These are phyloP conservation scores for Pyrgilauda ruficollis DNA, from an alignment of 2,113 vertebrate genomes.

Conservation along the genomic window DNA sequence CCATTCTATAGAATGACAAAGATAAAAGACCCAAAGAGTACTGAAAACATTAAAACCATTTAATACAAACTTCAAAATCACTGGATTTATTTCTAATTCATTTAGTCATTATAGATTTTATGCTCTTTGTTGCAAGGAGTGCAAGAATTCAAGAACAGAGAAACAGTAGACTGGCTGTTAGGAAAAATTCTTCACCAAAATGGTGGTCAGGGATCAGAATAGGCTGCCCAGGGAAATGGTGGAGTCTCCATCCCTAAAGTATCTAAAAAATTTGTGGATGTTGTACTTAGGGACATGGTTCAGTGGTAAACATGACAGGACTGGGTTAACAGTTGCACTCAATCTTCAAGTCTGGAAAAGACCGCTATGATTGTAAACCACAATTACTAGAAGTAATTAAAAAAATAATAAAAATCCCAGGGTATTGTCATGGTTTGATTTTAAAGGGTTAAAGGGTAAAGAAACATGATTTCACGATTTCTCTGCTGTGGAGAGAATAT, in stretches of 20 bases:
- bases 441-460: background rate
- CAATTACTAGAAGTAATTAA: background rate
- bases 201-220: background rate
- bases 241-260: background rate
- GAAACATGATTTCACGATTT: background rate
- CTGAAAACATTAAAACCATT: constrained; percentile 57
- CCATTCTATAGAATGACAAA: background rate
- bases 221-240: background rate
- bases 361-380: background rate
- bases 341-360: background rate
- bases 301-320: background rate
- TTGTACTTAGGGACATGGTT: background rate
- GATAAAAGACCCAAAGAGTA: constrained; percentile 47
- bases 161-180: background rate
- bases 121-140: constrained; percentile 38
- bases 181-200: background rate
- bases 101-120: background rate
- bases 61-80: constrained; percentile 46
- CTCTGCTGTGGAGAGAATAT: background rate
- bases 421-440: background rate
- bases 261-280: background rate
- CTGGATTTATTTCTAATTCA: constrained; percentile 6
- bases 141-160: constrained; percentile 10
- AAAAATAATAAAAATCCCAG: background rate
- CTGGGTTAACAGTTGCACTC: background rate